A percentile compares a stretch with the other conserved stretches of the same genome.
Evolutionary conservation across 2,888 invertebrate species (phyloP).

Genomic region (Stratiomys singularior): DNA sequence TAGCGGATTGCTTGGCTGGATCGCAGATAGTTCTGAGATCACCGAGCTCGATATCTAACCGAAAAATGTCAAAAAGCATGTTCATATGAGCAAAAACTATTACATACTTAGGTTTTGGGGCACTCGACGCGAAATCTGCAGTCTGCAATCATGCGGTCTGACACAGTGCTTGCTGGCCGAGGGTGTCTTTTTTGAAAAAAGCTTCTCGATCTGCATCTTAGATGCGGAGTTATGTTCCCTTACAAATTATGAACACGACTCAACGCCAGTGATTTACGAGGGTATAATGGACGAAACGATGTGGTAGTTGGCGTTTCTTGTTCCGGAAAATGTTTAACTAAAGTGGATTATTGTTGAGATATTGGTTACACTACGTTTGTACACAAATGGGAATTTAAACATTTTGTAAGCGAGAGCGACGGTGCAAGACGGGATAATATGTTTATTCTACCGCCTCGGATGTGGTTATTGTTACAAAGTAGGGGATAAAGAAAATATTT

Average conservation of each 20-base stretch:
- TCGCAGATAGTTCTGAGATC: constrained; percentile 24
- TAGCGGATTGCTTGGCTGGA: not conserved
- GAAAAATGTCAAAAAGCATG: constrained; percentile 39
- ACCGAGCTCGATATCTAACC: constrained; percentile 17
- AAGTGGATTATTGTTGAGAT: constrained; percentile 25
- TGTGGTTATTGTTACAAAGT: no score
- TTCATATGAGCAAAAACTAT: constrained; percentile 31
- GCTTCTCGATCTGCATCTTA: constrained; percentile 36
- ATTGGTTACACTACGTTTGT: not conserved
- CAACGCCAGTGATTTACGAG: constrained; percentile 37
- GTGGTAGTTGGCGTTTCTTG: constrained; percentile 23
- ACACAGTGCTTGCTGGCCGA: not conserved
- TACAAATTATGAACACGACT: constrained; percentile 43
- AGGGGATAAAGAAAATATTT: no score
- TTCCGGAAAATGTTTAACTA: constrained; percentile 19
- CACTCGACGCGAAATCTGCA: constrained; percentile 5
- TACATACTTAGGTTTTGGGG: not conserved
- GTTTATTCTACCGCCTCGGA: no score
- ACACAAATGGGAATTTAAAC: no score
- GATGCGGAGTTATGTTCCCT: constrained; percentile 25
- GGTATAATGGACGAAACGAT: not conserved
- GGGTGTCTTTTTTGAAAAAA: constrained; percentile 1
- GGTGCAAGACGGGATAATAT: no score
- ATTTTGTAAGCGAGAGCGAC: no score
- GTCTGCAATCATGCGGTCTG: constrained; percentile 2